Evolutionary conservation across 1,140 invertebrate genomes (phyloP).

Genomic region (Maconellicoccus hirsutus): DNA sequence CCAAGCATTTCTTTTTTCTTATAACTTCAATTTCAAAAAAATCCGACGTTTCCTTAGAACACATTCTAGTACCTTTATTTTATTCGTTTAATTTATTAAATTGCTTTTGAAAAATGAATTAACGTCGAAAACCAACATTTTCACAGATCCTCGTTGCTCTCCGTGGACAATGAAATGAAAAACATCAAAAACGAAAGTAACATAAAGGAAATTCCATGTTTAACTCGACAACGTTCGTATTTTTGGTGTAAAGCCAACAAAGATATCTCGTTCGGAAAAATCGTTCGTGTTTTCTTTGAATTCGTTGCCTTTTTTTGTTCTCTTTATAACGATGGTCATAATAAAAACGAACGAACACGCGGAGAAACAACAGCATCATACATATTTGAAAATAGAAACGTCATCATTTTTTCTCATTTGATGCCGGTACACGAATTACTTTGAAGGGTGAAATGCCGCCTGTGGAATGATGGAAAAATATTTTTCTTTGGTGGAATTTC

Average conservation of each 20-base stretch:
- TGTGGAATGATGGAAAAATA: background rate
- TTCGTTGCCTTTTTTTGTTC: background rate
- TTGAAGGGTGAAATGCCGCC: too few relatives aligned
- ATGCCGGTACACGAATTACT: background rate
- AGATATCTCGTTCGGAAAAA: background rate
- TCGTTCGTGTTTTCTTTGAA: slow-evolving; percentile 3
- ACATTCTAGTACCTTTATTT: background rate
- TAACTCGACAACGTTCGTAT: background rate
- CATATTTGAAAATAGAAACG: background rate
- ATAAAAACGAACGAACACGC: background rate
- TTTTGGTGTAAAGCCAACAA: background rate
- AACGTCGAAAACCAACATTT: background rate
- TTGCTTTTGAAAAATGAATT: background rate
- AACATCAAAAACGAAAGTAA: background rate
- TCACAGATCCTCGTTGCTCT: background rate
- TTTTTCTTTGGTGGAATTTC: background rate
- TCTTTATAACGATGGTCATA: background rate
- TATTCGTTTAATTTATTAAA: background rate
- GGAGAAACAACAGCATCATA: background rate
- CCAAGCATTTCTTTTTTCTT: too few relatives aligned
- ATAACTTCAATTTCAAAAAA: too few relatives aligned
- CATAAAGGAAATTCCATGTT: background rate
- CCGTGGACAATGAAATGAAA: background rate
- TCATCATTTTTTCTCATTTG: background rate
- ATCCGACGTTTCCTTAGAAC: background rate